Conservation (phyloP, 1,140 invertebrate genomes). For the Tenebrio molitor region DNA sequence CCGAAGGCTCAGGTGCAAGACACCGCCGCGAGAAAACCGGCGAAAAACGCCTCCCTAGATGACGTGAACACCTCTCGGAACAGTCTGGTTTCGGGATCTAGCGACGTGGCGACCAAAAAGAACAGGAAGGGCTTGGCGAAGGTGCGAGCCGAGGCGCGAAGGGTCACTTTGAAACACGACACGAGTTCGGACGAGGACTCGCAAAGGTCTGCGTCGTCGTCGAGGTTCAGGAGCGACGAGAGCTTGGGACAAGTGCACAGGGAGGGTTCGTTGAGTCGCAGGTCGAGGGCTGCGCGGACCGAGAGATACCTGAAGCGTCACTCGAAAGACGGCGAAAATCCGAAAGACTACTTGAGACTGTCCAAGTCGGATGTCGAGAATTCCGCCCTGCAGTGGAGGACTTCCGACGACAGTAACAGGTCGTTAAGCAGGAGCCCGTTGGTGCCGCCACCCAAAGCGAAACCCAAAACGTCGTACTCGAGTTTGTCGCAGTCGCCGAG, state of each 20-base stretch:
- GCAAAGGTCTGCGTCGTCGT: slow-evolving; percentile 75
- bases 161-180: slow-evolving; percentile 72
- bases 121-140: slow-evolving; percentile 73
- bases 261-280: slow-evolving; percentile 70
- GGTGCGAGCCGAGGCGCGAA: slow-evolving; percentile 74
- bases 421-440: slow-evolving; percentile 58
- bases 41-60: slow-evolving; percentile 58
- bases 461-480: slow-evolving; percentile 47
- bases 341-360: slow-evolving; percentile 60
- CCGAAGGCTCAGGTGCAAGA: slow-evolving; percentile 63
- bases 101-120: slow-evolving; percentile 70
- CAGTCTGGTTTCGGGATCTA: slow-evolving; percentile 59
- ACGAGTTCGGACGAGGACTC: slow-evolving; percentile 83
- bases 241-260: slow-evolving; percentile 69
- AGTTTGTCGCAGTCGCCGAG: slow-evolving; percentile 54
- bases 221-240: slow-evolving; percentile 77
- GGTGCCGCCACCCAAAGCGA: slow-evolving; percentile 40
- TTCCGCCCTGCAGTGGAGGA: slow-evolving; percentile 51
- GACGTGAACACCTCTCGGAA: slow-evolving; percentile 49
- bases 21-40: slow-evolving; percentile 51
- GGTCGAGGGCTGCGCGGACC: slow-evolving; percentile 78
- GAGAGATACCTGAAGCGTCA: slow-evolving; percentile 83
- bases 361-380: slow-evolving; percentile 62
- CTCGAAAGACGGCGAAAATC: slow-evolving; percentile 77
- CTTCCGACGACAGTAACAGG: slow-evolving; percentile 57